phyloP scores from a whole-genome alignment of 2,888 invertebrate species.

The Agrilus mali region DNA sequence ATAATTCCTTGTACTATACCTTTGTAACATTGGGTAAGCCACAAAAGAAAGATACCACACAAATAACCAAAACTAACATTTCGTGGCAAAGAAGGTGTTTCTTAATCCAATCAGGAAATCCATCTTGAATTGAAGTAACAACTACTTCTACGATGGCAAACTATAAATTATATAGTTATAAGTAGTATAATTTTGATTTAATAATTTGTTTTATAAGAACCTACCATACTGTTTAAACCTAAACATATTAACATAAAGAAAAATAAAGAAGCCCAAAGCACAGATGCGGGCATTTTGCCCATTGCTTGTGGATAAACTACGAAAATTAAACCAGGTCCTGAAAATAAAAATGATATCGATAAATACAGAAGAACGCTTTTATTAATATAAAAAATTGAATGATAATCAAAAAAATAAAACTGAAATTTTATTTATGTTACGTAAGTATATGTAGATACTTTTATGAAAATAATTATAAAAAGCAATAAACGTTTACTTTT shows the following conservation, averaged over 20 bases:
- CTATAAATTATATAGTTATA: conserved; percentile 46
- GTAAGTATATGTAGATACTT: no score
- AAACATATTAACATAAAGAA: conserved; percentile 84
- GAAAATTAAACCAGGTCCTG: conserved; percentile 75
- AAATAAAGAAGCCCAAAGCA: conserved; percentile 79
- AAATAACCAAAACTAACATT: conserved; percentile 70
- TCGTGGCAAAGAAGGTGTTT: conserved; percentile 75
- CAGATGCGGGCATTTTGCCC: conserved; percentile 84
- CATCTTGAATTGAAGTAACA: conserved; percentile 86
- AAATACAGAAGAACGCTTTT: no score
- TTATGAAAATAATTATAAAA: no score
- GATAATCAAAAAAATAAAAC: no score
- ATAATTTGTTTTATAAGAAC: conserved; percentile 13
- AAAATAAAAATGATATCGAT: conserved; percentile 9
- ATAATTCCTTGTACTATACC: conserved; percentile 31
- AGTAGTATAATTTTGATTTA: background rate
- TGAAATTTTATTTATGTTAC: no score
- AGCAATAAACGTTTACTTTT: no score
- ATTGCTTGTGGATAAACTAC: conserved; percentile 90
- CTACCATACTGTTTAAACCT: conserved; percentile 77
- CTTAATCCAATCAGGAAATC: conserved; percentile 79
- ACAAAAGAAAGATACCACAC: conserved; percentile 69
- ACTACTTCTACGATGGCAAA: conserved; percentile 92
- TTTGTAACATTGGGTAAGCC: conserved; percentile 82
- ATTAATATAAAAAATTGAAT: no score